Evolutionary conservation across 2,797 vertebrate species (phyloP).

Genomic region (Gephyroberyx darwinii): DNA sequence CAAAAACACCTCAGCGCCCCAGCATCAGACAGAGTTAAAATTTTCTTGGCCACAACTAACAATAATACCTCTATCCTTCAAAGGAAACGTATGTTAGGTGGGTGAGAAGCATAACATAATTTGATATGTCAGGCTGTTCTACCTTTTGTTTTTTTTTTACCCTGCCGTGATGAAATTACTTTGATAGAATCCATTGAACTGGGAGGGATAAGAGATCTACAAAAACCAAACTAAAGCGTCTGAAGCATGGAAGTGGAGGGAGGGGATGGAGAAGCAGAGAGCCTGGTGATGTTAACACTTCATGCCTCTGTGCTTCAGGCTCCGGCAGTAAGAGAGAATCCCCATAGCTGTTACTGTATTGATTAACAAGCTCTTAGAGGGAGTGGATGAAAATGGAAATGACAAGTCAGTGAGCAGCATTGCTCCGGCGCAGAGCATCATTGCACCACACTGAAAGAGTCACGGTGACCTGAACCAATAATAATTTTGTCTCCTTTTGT

Average conservation of each 20-base stretch:
- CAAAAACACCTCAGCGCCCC: slow-evolving; percentile 13
- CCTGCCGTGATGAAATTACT: slow-evolving; percentile 8
- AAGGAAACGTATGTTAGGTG: slow-evolving; percentile 11
- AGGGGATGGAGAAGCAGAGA: slow-evolving; percentile 26
- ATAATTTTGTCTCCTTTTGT: slow-evolving; percentile 31
- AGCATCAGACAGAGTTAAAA: slow-evolving; percentile 11
- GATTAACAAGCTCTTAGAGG: slow-evolving; percentile 67
- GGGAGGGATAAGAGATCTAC: background rate
- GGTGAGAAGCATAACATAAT: slow-evolving; percentile 3
- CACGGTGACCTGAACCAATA: slow-evolving; percentile 10
- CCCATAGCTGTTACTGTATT: slow-evolving; percentile 63
- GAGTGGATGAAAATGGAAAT: slow-evolving; percentile 66
- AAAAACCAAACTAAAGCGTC: background rate
- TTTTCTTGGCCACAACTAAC: slow-evolving; percentile 1
- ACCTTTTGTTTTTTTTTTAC: background rate
- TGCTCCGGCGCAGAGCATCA: slow-evolving; percentile 19
- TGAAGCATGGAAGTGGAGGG: background rate
- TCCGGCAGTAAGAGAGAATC: slow-evolving; percentile 40
- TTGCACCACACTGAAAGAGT: slow-evolving; percentile 6
- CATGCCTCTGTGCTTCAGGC: slow-evolving; percentile 56
- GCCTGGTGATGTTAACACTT: slow-evolving; percentile 55
- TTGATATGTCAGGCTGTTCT: background rate
- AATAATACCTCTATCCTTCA: background rate
- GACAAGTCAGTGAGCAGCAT: slow-evolving; percentile 64
- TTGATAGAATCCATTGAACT: background rate